Conservation (phyloP, 2,113 vertebrate genomes). For the Colinus virginianus region DNA sequence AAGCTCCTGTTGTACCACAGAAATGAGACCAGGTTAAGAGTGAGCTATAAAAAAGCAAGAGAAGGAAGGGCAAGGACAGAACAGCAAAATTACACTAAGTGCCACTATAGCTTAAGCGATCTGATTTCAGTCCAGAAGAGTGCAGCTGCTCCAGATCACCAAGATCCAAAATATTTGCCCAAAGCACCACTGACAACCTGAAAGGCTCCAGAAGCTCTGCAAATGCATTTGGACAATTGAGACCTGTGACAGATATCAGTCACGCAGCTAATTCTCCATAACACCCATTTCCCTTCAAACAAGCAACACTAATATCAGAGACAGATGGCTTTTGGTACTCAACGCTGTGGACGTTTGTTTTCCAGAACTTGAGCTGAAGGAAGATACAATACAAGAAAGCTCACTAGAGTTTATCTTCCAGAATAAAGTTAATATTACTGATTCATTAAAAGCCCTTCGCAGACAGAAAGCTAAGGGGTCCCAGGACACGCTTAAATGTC, state of each 20-base stretch:
- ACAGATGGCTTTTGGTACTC: neutral
- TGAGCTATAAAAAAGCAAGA: neutral
- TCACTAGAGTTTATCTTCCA: neutral
- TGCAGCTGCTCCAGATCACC: slow-evolving; percentile 23
- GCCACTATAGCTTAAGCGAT: neutral
- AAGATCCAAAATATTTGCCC: neutral
- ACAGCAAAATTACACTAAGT: neutral
- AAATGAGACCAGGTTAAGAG: neutral
- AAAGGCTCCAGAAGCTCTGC: neutral
- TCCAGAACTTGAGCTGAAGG: neutral
- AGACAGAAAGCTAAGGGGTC: neutral
- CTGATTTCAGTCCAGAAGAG: neutral
- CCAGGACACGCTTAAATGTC: neutral
- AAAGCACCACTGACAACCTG: neutral
- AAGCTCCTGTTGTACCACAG: slow-evolving; percentile 8
- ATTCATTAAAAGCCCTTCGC: neutral
- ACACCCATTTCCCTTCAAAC: neutral
- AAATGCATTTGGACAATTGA: neutral
- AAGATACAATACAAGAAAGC: neutral
- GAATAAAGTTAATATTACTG: neutral
- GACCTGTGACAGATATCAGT: neutral
- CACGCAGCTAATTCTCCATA: neutral
- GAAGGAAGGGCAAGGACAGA: neutral
- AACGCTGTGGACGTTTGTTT: rapidly evolving
- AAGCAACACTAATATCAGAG: neutral